A percentile compares a stretch with the other conserved stretches of the same genome.
These are phyloP conservation scores for Ganaspis sp. DNA, from an alignment of 1,140 invertebrate species.

Conservation along the genomic window DNA sequence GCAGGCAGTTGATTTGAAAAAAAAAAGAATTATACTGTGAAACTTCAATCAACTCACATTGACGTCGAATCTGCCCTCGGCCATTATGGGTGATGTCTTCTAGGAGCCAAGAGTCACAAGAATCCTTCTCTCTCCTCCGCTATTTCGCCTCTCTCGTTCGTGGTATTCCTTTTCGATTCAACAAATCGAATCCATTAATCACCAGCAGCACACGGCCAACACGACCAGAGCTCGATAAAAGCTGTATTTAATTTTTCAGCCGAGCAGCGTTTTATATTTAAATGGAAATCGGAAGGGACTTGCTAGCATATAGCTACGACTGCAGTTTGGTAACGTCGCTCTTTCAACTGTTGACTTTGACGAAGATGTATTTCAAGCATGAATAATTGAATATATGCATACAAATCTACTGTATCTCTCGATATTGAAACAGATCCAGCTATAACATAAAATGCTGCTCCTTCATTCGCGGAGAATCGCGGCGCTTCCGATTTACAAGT, in stretches of 20 bases:
- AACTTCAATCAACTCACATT: slow-evolving; percentile 55
- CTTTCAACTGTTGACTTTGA: slow-evolving; percentile 63
- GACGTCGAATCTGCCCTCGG: slow-evolving; percentile 63
- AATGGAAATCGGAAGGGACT: slow-evolving; percentile 52
- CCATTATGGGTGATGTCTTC: slow-evolving; percentile 54
- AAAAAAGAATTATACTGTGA: not conserved
- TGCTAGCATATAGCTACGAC: slow-evolving; percentile 49
- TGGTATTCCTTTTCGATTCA: slow-evolving; percentile 45
- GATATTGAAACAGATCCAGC: slow-evolving; percentile 54
- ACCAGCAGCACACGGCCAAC: slow-evolving; percentile 38
- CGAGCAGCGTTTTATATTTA: slow-evolving; percentile 55
- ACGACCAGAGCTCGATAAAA: slow-evolving; percentile 48
- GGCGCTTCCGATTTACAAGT: slow-evolving; percentile 44
- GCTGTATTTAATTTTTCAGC: slow-evolving; percentile 54
- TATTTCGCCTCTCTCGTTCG: slow-evolving; percentile 32
- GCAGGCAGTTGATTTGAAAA: not conserved
- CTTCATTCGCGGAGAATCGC: slow-evolving; percentile 26
- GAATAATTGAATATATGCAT: slow-evolving; percentile 45
- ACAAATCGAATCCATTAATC: slow-evolving; percentile 58
- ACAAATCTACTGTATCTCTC: slow-evolving; percentile 34
- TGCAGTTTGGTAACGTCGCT: slow-evolving; percentile 53
- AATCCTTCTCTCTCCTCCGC: not conserved
- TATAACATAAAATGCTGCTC: not conserved
- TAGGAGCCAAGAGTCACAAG: slow-evolving; percentile 9
- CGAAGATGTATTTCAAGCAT: slow-evolving; percentile 61